phyloP scores from a whole-genome alignment of 2,797 vertebrate genomes.

The Novumbra hubbsi region DNA sequence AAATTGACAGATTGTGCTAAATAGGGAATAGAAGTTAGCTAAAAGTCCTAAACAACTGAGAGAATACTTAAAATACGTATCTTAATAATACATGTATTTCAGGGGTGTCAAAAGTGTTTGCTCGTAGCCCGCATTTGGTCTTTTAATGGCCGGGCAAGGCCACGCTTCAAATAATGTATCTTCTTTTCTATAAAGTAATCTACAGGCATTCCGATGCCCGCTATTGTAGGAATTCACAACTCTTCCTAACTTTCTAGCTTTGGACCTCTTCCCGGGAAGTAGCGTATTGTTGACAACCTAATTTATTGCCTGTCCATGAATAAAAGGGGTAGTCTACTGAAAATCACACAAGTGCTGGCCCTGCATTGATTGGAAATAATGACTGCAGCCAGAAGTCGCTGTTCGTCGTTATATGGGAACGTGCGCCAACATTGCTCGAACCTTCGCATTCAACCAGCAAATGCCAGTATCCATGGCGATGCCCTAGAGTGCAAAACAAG shows the following conservation, averaged over 20 bases:
- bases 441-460: constrained; percentile 5
- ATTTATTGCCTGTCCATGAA: background rate
- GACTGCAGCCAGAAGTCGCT: background rate
- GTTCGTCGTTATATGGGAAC: background rate
- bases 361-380: background rate
- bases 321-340: background rate
- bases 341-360: background rate
- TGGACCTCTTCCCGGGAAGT: too few species aligned
- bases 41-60: background rate
- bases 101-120: too few species aligned
- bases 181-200: too few species aligned
- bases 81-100: background rate
- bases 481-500: background rate
- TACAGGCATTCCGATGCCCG: too few species aligned
- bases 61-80: background rate
- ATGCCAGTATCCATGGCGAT: constrained; percentile 8
- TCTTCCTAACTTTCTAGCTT: too few species aligned
- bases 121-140: too few species aligned
- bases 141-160: too few species aligned
- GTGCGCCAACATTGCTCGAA: background rate
- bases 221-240: too few species aligned
- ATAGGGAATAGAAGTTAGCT: background rate
- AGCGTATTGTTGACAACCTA: too few species aligned
- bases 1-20: background rate
- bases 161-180: too few species aligned